These are phyloP conservation scores for Sebastes diploproa DNA, from an alignment of 2,797 vertebrate genomes.

Conservation along the genomic window DNA sequence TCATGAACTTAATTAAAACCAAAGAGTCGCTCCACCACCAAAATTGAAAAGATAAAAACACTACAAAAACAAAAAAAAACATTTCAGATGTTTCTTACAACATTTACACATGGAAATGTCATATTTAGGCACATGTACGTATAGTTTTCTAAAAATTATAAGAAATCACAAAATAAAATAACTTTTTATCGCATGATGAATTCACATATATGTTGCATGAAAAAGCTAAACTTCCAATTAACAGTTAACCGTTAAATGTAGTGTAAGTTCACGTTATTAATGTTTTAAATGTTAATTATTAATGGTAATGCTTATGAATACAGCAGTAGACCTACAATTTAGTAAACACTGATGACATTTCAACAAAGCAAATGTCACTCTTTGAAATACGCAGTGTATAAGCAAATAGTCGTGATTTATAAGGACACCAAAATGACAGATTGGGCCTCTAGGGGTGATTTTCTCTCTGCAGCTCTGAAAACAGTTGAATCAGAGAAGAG, in stretches of 20 bases:
- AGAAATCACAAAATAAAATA: neutral
- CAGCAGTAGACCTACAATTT: neutral
- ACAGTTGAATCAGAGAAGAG: neutral
- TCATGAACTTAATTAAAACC: neutral
- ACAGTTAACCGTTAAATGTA: neutral
- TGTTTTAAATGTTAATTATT: neutral
- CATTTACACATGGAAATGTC: neutral
- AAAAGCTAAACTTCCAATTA: neutral
- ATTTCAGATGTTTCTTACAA: neutral
- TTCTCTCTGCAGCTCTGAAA: neutral
- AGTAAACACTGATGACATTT: neutral
- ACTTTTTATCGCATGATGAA: neutral
- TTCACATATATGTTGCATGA: neutral
- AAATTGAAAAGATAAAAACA: neutral
- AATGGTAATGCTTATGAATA: neutral
- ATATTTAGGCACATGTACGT: neutral
- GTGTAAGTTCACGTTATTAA: neutral
- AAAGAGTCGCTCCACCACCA: fast-evolving
- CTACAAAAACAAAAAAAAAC: neutral
- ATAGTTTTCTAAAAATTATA: neutral
- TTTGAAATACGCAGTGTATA: neutral
- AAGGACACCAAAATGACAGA: neutral
- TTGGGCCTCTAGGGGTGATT: neutral
- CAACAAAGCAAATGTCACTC: neutral
- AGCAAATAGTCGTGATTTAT: neutral